A percentile compares a stretch with the other conserved stretches of the same genome.
Evolutionary conservation across 64 coral and sea anemone genomes (phyloP).

Genomic region (Catalaphyllia jardinei): DNA sequence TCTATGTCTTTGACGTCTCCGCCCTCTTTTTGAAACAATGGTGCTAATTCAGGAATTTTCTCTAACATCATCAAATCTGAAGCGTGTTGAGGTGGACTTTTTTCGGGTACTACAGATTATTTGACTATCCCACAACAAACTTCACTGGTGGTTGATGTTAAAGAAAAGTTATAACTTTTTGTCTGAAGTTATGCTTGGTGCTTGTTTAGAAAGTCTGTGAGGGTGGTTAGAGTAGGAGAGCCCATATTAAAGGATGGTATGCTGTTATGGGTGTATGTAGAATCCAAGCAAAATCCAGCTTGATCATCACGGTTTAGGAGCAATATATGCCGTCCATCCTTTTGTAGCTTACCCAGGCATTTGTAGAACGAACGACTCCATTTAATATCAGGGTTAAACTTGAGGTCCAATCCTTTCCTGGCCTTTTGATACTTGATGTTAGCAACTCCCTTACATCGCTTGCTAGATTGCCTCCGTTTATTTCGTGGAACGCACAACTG

Average conservation of each 20-base stretch:
- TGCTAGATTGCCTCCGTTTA: conserved; percentile 26
- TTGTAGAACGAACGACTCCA: conserved; percentile 41
- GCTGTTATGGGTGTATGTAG: background rate
- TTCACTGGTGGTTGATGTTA: conserved; percentile 53
- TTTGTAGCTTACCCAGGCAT: conserved; percentile 27
- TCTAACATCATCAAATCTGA: conserved; percentile 28
- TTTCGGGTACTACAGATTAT: conserved; percentile 40
- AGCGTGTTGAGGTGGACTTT: conserved; percentile 54
- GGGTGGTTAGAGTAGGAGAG: background rate
- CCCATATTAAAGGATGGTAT: no score
- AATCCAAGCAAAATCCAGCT: conserved; percentile 47
- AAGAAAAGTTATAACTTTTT: conserved; percentile 62
- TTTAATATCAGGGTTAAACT: conserved; percentile 44
- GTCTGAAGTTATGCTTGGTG: conserved; percentile 31
- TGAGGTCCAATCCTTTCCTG: conserved; percentile 31
- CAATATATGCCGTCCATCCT: conserved; percentile 13
- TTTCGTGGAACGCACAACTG: conserved; percentile 62
- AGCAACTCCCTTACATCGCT: conserved; percentile 12
- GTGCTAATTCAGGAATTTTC: background rate
- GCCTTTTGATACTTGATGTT: conserved; percentile 31
- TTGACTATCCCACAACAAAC: conserved; percentile 57
- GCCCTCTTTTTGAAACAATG: no score
- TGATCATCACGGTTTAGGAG: conserved; percentile 51
- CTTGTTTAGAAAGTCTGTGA: conserved; percentile 73
- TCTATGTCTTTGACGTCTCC: no score